Percentiles rank a stretch among this genome's conserved stretches.
These are phyloP conservation scores for Dynastes grantii DNA, from an alignment of 2,888 invertebrate species.

Conservation along the genomic window DNA sequence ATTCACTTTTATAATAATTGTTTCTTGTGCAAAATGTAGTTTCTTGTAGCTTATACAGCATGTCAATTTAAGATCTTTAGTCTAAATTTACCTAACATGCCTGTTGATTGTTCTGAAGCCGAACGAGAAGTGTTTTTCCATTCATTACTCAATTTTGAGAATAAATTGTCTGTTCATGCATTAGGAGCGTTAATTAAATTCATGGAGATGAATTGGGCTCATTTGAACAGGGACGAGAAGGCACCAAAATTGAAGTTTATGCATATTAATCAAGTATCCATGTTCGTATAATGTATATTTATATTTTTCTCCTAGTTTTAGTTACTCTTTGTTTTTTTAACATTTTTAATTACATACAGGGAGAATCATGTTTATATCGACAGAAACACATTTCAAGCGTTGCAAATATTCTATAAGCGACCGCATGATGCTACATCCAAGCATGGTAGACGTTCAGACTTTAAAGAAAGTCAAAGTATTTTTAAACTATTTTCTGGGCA, in stretches of 20 bases:
- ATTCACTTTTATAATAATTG: not conserved
- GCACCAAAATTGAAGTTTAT: slow-evolving; percentile 72
- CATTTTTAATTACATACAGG: slow-evolving; percentile 68
- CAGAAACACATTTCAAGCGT: slow-evolving; percentile 80
- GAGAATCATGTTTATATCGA: slow-evolving; percentile 81
- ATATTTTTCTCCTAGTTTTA: not conserved
- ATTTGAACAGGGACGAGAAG: slow-evolving; percentile 63
- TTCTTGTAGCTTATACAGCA: slow-evolving; percentile 72
- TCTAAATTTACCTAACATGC: slow-evolving; percentile 71
- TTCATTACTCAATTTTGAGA: slow-evolving; percentile 77
- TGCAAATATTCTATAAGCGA: slow-evolving; percentile 84
- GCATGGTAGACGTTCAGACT: slow-evolving; percentile 74
- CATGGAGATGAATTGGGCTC: slow-evolving; percentile 78
- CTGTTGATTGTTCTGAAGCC: slow-evolving; percentile 71
- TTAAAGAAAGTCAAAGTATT: slow-evolving; percentile 82
- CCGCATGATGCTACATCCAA: slow-evolving; percentile 85
- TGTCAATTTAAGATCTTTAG: slow-evolving; percentile 74
- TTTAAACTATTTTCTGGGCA: slow-evolving; percentile 77
- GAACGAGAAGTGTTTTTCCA: slow-evolving; percentile 76
- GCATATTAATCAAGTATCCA: slow-evolving; percentile 74
- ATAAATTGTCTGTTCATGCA: slow-evolving; percentile 78
- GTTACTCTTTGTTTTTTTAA: not conserved
- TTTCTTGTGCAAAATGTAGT: slow-evolving; percentile 13
- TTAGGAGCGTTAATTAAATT: slow-evolving; percentile 82
- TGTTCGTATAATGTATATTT: slow-evolving; percentile 72